Conservation (phyloP, 2,797 vertebrate genomes). For the Helarctos malayanus region DNA sequence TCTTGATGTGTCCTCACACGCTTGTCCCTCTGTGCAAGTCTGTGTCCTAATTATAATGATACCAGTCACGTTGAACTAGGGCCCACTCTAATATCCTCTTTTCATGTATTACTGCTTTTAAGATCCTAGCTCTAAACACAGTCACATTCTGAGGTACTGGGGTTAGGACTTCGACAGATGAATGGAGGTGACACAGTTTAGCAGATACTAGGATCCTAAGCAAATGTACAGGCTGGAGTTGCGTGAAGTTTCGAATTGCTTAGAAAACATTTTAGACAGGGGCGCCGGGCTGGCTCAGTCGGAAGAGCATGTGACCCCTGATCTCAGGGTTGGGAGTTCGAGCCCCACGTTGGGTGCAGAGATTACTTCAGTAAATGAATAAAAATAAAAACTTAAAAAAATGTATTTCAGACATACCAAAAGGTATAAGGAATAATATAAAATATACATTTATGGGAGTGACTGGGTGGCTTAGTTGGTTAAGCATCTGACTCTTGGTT, state of each 20-base stretch:
- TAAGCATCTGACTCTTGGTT: neutral
- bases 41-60: neutral
- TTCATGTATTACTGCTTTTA: neutral
- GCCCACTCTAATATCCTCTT: neutral
- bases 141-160: neutral
- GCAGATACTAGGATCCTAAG: neutral
- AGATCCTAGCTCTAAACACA: neutral
- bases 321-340: neutral
- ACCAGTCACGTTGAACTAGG: neutral
- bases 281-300: neutral
- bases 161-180: neutral
- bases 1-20: neutral
- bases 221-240: neutral
- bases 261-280: neutral
- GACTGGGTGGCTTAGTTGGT: neutral
- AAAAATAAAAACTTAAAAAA: neutral
- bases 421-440: neutral
- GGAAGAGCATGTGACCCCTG: neutral
- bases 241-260: neutral
- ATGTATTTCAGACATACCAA: neutral
- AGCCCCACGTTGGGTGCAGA: neutral
- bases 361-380: neutral
- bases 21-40: neutral
- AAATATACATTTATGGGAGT: neutral
- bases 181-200: neutral